Evolutionary conservation across 2,888 invertebrate genomes (phyloP).

Genomic region (Scrobipalpa atriplicella): DNA sequence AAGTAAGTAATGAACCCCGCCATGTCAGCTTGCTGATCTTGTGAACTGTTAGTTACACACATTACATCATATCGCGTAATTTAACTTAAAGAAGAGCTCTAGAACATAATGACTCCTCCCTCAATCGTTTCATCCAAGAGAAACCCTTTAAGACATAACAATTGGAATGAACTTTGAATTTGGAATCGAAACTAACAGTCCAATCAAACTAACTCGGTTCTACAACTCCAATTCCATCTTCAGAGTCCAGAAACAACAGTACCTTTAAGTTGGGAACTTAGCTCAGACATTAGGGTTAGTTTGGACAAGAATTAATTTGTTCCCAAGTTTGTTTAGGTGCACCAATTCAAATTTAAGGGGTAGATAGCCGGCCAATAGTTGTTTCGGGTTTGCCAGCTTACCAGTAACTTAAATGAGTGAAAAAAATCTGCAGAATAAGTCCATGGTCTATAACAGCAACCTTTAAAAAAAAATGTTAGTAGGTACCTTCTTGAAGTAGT

Average conservation of each 20-base stretch:
- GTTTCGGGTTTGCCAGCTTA: too few species aligned
- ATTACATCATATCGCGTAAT: background rate
- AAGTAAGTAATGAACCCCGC: too few species aligned
- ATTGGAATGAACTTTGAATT: constrained; percentile 11
- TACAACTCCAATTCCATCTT: constrained; percentile 19
- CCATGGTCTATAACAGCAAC: too few species aligned
- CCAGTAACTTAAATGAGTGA: too few species aligned
- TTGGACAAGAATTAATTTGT: constrained; percentile 22
- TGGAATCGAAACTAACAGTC: constrained; percentile 21
- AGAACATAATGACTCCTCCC: background rate
- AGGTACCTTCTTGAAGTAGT: too few species aligned
- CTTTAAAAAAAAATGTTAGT: too few species aligned
- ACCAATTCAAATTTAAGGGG: constrained; percentile 22
- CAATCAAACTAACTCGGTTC: constrained; percentile 8
- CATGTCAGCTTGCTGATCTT: too few species aligned
- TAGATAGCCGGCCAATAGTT: background rate
- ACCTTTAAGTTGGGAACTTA: constrained; percentile 8
- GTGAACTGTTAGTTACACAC: too few species aligned
- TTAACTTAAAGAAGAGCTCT: background rate
- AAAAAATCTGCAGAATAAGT: too few species aligned
- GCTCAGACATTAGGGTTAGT: constrained; percentile 21
- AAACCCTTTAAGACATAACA: constrained; percentile 3
- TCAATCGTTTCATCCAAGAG: background rate
- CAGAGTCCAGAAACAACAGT: constrained; percentile 19
- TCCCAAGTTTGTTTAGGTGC: constrained; percentile 27